phyloP scores from a whole-genome alignment of 2,888 invertebrate genomes.

The Hypolimnas misippus region DNA sequence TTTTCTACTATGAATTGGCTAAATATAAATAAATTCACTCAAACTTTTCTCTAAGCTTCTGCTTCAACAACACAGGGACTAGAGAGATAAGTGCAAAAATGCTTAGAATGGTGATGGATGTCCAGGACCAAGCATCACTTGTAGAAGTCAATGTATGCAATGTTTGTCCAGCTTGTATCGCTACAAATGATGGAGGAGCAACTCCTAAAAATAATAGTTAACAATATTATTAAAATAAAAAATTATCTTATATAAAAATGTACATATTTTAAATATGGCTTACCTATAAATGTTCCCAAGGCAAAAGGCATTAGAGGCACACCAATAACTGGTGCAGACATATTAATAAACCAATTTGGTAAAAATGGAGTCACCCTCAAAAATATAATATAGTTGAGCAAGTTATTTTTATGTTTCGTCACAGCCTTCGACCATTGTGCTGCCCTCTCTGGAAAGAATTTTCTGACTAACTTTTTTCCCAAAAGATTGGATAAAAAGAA shows the following conservation, averaged over 20 bases:
- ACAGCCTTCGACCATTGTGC: slow-evolving; percentile 94
- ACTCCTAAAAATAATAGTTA: slow-evolving; percentile 86
- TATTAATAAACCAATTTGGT: slow-evolving; percentile 99
- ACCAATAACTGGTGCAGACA: slow-evolving; percentile 97
- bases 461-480: slow-evolving; percentile 92
- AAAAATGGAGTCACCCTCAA: slow-evolving; percentile 98
- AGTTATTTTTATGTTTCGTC: slow-evolving; percentile 92
- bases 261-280: slow-evolving; percentile 48
- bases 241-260: background rate
- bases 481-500: slow-evolving; percentile 96
- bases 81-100: slow-evolving; percentile 93
- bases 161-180: slow-evolving; percentile 98
- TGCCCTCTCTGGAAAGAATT: slow-evolving; percentile 95
- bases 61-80: slow-evolving; percentile 94
- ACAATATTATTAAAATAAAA: background rate
- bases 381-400: slow-evolving; percentile 98
- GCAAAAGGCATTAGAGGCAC: slow-evolving; percentile 97
- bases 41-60: slow-evolving; percentile 90
- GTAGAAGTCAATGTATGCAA: slow-evolving; percentile 95
- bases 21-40: slow-evolving; percentile 81
- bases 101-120: slow-evolving; percentile 90
- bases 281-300: slow-evolving; percentile 96
- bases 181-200: slow-evolving; percentile 98
- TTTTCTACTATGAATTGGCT: slow-evolving; percentile 63
- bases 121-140: slow-evolving; percentile 94